Percentiles rank a stretch among this genome's conserved stretches.
phyloP scores from a whole-genome alignment of 2,113 vertebrate genomes.

The Myxocyprinus asiaticus region DNA sequence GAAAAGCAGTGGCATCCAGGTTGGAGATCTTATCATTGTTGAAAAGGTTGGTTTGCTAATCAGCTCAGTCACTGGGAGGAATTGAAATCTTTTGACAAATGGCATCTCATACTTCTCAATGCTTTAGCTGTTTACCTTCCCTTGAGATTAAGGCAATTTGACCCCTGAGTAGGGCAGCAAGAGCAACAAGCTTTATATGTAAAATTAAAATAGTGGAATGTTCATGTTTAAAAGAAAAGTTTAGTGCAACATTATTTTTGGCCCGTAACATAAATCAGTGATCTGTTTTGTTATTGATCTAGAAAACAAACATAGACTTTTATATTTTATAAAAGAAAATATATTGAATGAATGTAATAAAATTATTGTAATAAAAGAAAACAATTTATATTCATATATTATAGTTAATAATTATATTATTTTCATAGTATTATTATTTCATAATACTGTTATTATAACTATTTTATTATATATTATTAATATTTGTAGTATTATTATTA shows the following conservation, averaged over 20 bases:
- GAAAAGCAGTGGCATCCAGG: constrained; percentile 95
- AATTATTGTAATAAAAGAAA: too few relatives aligned
- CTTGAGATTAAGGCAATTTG: constrained; percentile 42
- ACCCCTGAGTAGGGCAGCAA: constrained; percentile 19
- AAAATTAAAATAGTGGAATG: neutral
- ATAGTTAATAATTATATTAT: too few relatives aligned
- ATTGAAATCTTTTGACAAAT: constrained; percentile 40
- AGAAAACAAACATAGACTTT: too few relatives aligned
- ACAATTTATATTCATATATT: too few relatives aligned
- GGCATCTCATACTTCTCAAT: constrained; percentile 56
- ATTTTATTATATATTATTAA: too few relatives aligned
- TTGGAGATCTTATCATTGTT: constrained; percentile 96
- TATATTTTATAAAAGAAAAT: too few relatives aligned
- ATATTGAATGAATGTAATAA: too few relatives aligned
- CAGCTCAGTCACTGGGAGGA: constrained; percentile 35
- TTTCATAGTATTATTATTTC: too few relatives aligned
- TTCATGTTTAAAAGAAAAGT: neutral
- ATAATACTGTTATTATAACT: too few relatives aligned
- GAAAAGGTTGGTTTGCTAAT: constrained; percentile 85
- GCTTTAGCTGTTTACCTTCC: constrained; percentile 54
- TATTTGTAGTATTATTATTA: too few relatives aligned
- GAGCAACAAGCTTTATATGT: constrained; percentile 18
- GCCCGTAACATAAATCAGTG: neutral
- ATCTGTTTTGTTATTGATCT: neutral
- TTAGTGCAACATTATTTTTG: too few relatives aligned